Evolutionary conservation across 1,140 invertebrate genomes (phyloP), one percentile per base, ranked within the genome.

Genomic region (Tetramorium simillimum): DNA sequence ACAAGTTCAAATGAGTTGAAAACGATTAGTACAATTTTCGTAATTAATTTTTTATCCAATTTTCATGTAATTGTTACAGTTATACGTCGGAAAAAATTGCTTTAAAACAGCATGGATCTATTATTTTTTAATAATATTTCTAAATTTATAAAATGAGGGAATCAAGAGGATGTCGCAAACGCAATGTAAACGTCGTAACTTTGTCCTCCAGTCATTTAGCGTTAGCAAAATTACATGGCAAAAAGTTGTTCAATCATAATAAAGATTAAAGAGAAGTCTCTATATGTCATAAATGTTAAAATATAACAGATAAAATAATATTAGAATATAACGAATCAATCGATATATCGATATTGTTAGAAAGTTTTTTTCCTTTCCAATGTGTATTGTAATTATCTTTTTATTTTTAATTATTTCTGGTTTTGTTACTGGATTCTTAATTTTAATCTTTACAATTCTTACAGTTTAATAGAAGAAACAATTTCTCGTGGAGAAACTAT

Each of bases 131-230:
- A 56, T 2, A 9, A 12, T 14, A 12, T 60, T 60, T 24, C 7
- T 21, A 24, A 60, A 12, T 60, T 3, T 60, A 6, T 7, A 56
- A 33, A 84, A 84, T 37, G 67, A 73, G 18, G 12, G 69, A 60
- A 60, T 46, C 21, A n/a, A 58, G 10, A 75, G 18, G 12, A 84
- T 60, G 65, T 72, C 67, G 14, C 67, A 46, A 72, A 37, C 3
- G 28, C 28, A 40, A 53, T n/a, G 21, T 40, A 53, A 78, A 78
- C n/a, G 76, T 24, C 21, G n/a, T n/a, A 40, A 80, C 33, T 16
- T 18, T 14, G 18, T 28, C 12, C 18, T 63, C 40, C n/a, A 33
- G 18, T 65, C 28, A 37, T 80, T 67, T 21, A 9, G n/a, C 51
- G 24, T 67, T 21, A 33, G 40, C 43, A 1, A 69, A 12, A 80